phyloP scores from a whole-genome alignment of 2,888 invertebrate genomes.

The Spodoptera littoralis region DNA sequence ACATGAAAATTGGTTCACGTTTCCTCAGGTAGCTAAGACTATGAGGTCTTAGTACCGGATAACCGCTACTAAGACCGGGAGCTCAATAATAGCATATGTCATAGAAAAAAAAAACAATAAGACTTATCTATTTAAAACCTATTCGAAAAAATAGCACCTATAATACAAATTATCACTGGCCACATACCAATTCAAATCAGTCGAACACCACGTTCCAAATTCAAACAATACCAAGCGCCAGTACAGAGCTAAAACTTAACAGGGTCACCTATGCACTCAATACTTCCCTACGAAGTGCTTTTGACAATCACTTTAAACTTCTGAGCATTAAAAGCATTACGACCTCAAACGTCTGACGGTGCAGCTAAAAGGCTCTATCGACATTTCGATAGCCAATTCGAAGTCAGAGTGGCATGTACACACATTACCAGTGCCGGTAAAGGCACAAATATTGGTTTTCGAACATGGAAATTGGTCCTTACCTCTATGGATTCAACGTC shows the following conservation, averaged over 20 bases:
- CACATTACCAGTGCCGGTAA: slow-evolving; percentile 67
- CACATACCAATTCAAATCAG: no score
- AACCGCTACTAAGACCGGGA: no score
- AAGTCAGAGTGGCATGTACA: slow-evolving; percentile 66
- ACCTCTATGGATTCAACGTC: slow-evolving; percentile 17
- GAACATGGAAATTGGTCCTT: slow-evolving; percentile 48
- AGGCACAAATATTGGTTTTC: slow-evolving; percentile 51
- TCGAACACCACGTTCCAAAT: background rate
- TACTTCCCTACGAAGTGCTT: slow-evolving; percentile 29
- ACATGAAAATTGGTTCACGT: no score
- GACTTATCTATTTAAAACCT: no score
- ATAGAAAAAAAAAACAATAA: no score
- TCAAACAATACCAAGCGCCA: background rate
- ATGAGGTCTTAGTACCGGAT: no score
- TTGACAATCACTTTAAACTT: slow-evolving; percentile 43
- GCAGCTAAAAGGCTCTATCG: slow-evolving; percentile 56
- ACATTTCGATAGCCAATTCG: slow-evolving; percentile 69
- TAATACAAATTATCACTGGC: no score
- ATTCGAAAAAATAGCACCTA: no score
- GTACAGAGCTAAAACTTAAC: background rate
- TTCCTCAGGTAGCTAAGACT: no score
- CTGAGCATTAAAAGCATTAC: slow-evolving; percentile 62
- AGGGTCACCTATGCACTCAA: slow-evolving; percentile 16
- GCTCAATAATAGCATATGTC: no score
- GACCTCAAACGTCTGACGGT: slow-evolving; percentile 56